A percentile compares a stretch with the other conserved stretches of the same genome.
phyloP scores from a whole-genome alignment of 2,888 invertebrate species.

The Hydropsyche betteni region DNA sequence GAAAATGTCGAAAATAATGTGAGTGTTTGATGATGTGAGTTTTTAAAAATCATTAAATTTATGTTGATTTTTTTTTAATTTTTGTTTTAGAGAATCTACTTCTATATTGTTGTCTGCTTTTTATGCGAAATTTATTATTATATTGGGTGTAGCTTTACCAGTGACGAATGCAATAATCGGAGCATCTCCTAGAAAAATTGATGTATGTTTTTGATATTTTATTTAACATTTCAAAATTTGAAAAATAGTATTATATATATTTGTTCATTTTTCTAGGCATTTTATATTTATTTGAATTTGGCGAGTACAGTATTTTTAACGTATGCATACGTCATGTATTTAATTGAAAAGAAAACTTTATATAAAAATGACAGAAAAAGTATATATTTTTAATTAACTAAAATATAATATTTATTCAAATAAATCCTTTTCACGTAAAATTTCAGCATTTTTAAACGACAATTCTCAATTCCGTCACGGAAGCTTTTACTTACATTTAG shows the following conservation, averaged over 20 bases:
- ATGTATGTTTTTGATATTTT: neutral
- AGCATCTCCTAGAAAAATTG: slow-evolving; percentile 33
- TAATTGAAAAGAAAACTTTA: slow-evolving; percentile 58
- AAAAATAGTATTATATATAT: no score
- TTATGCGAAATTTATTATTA: slow-evolving; percentile 72
- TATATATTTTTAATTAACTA: slow-evolving; percentile 24
- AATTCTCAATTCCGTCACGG: slow-evolving; percentile 62
- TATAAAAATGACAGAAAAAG: slow-evolving; percentile 57
- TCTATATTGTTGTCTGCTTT: slow-evolving; percentile 69
- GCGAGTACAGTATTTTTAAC: slow-evolving; percentile 76
- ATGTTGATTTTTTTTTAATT: neutral
- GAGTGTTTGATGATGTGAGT: no score
- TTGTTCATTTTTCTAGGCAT: slow-evolving; percentile 65
- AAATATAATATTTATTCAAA: slow-evolving; percentile 44
- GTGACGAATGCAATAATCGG: slow-evolving; percentile 68
- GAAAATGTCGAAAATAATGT: no score
- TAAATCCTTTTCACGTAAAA: neutral
- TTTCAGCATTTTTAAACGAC: slow-evolving; percentile 19
- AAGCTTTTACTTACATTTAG: slow-evolving; percentile 72
- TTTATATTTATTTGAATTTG: slow-evolving; percentile 77
- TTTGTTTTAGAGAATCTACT: slow-evolving; percentile 67
- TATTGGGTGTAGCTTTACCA: slow-evolving; percentile 71
- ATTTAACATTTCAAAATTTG: no score
- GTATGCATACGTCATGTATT: slow-evolving; percentile 73
- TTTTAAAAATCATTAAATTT: no score